Conservation (phyloP, 1,140 invertebrate genomes). For the Ostrea denselamellosa region DNA sequence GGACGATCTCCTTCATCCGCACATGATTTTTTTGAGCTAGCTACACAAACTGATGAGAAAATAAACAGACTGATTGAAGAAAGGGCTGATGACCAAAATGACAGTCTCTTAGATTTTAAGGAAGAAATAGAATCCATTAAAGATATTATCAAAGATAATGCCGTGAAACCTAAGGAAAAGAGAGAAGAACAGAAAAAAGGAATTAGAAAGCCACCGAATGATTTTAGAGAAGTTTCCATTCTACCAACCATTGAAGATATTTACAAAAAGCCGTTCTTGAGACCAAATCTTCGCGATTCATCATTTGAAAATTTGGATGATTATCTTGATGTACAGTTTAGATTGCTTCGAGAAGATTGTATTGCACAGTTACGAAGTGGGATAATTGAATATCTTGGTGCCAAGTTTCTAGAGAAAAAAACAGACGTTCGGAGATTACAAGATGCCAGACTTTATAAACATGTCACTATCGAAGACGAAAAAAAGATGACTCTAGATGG, state of each 20-base stretch:
- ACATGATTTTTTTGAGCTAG: not conserved
- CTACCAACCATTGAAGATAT: conserved; percentile 64
- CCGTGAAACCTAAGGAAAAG: not conserved
- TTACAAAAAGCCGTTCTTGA: conserved; percentile 77
- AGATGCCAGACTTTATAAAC: conserved; percentile 60
- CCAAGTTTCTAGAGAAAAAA: not conserved
- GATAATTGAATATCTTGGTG: conserved; percentile 59
- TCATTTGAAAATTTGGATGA: conserved; percentile 83
- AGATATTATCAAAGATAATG: not conserved
- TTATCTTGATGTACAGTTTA: conserved; percentile 89
- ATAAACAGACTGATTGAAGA: not conserved
- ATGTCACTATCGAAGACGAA: conserved; percentile 53
- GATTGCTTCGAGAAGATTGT: conserved; percentile 86
- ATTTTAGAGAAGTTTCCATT: conserved; percentile 69
- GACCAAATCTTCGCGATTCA: conserved; percentile 83
- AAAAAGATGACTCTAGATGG: conserved; percentile 51
- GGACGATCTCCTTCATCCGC: not conserved
- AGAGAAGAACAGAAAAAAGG: not conserved
- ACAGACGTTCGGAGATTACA: conserved; percentile 47
- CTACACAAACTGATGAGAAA: not conserved
- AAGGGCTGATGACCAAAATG: not conserved
- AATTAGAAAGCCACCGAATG: conserved; percentile 61
- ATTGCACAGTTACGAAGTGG: conserved; percentile 75
- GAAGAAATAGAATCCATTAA: not conserved
- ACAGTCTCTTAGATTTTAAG: not conserved